Percentiles rank a stretch among this genome's conserved stretches.
Conservation (phyloP, 2,797 vertebrate genomes). For the Notoglanidium macrostoma region DNA sequence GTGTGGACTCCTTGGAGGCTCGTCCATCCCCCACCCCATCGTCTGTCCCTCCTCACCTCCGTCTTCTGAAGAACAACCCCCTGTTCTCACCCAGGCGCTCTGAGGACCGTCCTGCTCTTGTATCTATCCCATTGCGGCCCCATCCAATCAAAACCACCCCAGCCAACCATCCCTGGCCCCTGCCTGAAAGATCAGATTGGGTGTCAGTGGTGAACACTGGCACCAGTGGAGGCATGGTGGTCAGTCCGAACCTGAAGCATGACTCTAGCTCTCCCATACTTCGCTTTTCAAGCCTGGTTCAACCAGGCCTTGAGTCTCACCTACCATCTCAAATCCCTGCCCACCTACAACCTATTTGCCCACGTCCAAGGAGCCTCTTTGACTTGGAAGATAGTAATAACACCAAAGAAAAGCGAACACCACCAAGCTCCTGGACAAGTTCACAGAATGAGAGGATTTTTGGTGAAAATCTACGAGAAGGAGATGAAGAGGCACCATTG, state of each 20-base stretch:
- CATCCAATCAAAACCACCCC: slow-evolving; percentile 64
- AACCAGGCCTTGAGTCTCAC: slow-evolving; percentile 44
- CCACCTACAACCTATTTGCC: background rate
- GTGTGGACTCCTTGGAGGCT: slow-evolving; percentile 58
- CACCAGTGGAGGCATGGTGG: slow-evolving; percentile 18
- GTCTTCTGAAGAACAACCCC: slow-evolving; percentile 44
- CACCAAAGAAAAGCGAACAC: slow-evolving; percentile 53
- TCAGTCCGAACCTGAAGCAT: slow-evolving; percentile 45
- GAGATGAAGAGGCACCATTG: slow-evolving; percentile 67
- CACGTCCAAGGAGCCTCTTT: slow-evolving; percentile 36
- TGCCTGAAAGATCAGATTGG: slow-evolving; percentile 70
- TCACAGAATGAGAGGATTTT: slow-evolving; percentile 52
- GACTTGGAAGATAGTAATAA: slow-evolving; percentile 48
- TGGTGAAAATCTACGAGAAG: slow-evolving; percentile 57
- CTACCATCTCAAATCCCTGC: slow-evolving; percentile 4
- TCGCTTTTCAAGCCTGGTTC: slow-evolving; percentile 60
- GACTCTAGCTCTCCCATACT: slow-evolving; percentile 46
- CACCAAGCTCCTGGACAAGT: background rate
- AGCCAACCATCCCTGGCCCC: slow-evolving; percentile 64
- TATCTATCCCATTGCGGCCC: slow-evolving; percentile 72
- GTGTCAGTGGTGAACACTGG: slow-evolving; percentile 31
- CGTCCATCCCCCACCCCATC: slow-evolving; percentile 31
- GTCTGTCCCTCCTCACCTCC: slow-evolving; percentile 34
- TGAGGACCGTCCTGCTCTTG: slow-evolving; percentile 61
- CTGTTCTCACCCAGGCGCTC: slow-evolving; percentile 40